These are phyloP conservation scores for Pollenia griseotomentosa DNA, from an alignment of 2,888 invertebrate genomes.

Conservation along the genomic window DNA sequence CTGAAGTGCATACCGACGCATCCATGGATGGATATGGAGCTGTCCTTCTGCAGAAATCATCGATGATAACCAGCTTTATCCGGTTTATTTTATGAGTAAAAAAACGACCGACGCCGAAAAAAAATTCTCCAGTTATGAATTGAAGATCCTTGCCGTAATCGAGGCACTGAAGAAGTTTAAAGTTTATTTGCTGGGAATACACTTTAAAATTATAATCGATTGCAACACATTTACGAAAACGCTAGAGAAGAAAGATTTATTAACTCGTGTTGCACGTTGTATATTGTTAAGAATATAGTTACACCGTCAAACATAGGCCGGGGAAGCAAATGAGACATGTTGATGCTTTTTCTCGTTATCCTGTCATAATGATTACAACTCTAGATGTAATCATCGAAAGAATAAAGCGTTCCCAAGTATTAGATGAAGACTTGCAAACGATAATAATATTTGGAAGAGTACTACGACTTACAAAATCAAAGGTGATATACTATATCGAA, in stretches of 20 bases:
- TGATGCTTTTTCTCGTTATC: conserved; percentile 71
- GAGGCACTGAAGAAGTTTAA: conserved; percentile 75
- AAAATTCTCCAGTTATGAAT: conserved; percentile 48
- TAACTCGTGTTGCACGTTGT: conserved; percentile 74
- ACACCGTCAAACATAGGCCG: conserved; percentile 73
- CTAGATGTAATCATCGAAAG: conserved; percentile 43
- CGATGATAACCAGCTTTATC: conserved; percentile 65
- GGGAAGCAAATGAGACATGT: conserved; percentile 68
- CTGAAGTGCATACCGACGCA: conserved; percentile 65
- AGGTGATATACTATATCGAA: conserved; percentile 55
- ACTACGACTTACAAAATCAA: conserved; percentile 31
- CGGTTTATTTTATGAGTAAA: conserved; percentile 68
- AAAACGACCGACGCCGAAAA: conserved; percentile 11
- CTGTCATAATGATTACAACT: conserved; percentile 44
- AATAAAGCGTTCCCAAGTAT: conserved; percentile 63
- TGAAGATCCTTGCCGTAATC: conserved; percentile 49
- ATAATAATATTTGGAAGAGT: conserved; percentile 57
- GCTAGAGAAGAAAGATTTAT: conserved; percentile 69
- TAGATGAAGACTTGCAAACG: conserved; percentile 61
- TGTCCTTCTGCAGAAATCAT: conserved; percentile 61
- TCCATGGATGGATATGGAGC: conserved; percentile 70
- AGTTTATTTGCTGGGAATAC: conserved; percentile 72
- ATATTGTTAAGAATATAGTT: conserved; percentile 74
- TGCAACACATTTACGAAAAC: conserved; percentile 71
- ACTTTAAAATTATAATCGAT: conserved; percentile 64